These are phyloP conservation scores for Oreochromis grahami DNA, from an alignment of 2,797 vertebrate species.

Conservation along the genomic window DNA sequence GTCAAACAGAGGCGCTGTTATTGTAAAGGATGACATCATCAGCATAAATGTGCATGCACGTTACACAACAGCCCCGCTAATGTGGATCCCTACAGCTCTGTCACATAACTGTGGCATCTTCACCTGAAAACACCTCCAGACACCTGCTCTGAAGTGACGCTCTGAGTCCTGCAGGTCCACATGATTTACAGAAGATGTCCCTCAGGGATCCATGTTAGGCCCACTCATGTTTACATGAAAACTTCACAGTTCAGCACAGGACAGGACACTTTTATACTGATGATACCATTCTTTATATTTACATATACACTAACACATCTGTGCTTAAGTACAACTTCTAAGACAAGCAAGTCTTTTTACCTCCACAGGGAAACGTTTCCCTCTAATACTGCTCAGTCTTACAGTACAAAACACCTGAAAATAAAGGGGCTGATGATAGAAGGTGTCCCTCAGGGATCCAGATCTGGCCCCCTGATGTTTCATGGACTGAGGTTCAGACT, in stretches of 20 bases:
- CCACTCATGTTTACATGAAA: background rate
- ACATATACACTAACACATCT: background rate
- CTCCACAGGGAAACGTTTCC: background rate
- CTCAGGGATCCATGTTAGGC: background rate
- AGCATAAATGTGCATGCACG: background rate
- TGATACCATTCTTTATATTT: accelerated
- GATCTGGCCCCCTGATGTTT: background rate
- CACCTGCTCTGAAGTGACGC: background rate
- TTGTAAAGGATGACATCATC: background rate
- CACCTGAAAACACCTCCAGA: background rate
- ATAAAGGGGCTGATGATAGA: accelerated
- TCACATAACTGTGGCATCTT: background rate
- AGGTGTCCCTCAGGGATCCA: background rate
- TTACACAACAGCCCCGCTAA: background rate
- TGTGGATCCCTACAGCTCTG: background rate
- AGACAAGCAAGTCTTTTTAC: accelerated
- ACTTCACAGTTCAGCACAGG: background rate
- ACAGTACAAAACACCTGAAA: background rate
- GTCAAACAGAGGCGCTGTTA: background rate
- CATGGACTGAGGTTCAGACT: slow-evolving; percentile 18
- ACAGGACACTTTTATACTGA: background rate
- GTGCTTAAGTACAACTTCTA: background rate
- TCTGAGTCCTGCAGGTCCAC: background rate
- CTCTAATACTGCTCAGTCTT: background rate
- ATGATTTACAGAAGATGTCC: background rate